These are phyloP conservation scores for Upupa epops DNA, from an alignment of 2,113 vertebrate genomes.

Conservation along the genomic window DNA sequence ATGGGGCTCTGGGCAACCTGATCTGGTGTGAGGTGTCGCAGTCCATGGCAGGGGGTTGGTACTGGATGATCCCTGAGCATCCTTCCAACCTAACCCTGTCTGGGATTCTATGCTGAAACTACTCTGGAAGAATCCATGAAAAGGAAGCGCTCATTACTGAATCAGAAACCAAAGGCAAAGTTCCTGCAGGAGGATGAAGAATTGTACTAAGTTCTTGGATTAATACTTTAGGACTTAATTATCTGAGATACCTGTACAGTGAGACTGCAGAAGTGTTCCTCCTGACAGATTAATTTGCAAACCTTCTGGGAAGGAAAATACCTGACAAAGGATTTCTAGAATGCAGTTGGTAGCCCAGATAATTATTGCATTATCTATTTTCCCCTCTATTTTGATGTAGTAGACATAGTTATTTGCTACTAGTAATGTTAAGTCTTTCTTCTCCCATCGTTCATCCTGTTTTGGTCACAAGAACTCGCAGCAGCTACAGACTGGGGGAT, in stretches of 20 bases:
- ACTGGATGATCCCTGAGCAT: too few relatives aligned
- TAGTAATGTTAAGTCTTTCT: slow-evolving; percentile 5
- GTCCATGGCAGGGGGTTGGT: too few relatives aligned
- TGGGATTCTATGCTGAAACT: not conserved
- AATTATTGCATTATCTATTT: slow-evolving; percentile 39
- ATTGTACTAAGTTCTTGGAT: not conserved
- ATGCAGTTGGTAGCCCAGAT: not conserved
- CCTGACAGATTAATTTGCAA: slow-evolving; percentile 54
- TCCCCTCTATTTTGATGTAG: not conserved
- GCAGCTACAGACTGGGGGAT: too few relatives aligned
- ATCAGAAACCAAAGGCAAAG: not conserved
- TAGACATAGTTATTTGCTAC: slow-evolving; percentile 27
- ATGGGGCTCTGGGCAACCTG: too few relatives aligned
- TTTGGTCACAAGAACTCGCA: too few relatives aligned
- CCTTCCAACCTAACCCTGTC: too few relatives aligned
- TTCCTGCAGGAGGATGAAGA: not conserved
- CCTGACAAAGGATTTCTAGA: slow-evolving; percentile 43
- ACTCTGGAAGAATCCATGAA: not conserved
- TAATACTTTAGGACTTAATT: slow-evolving; percentile 1
- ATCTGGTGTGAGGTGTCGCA: too few relatives aligned
- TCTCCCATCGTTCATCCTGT: too few relatives aligned
- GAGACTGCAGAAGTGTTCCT: rapidly evolving
- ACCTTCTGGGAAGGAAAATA: slow-evolving; percentile 55
- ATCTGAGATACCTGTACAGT: not conserved
- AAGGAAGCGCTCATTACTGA: not conserved